These are phyloP conservation scores for Lacerta viridis DNA, from an alignment of 2,797 vertebrate genomes.

Conservation along the genomic window DNA sequence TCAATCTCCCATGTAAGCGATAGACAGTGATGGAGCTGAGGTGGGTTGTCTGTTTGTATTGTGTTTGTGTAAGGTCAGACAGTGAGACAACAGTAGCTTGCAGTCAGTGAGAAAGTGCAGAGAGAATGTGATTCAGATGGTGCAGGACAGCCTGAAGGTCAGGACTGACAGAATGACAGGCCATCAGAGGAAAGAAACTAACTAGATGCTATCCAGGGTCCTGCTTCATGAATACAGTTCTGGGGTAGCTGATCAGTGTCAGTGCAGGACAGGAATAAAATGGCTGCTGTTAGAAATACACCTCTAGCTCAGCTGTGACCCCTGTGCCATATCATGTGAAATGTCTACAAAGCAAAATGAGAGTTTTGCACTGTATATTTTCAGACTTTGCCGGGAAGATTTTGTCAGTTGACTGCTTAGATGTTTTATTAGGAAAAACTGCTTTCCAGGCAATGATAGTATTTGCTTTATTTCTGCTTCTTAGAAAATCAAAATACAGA, in stretches of 20 bases:
- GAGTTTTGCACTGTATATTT: slow-evolving; percentile 8
- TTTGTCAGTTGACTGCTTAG: background rate
- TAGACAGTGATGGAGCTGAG: slow-evolving; percentile 81
- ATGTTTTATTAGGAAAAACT: background rate
- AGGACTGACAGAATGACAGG: slow-evolving; percentile 90
- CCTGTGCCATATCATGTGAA: slow-evolving; percentile 57
- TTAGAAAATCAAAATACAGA: background rate
- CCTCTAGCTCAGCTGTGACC: slow-evolving; percentile 54
- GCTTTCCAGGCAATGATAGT: background rate
- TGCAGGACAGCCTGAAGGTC: slow-evolving; percentile 83
- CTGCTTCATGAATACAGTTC: slow-evolving; percentile 57
- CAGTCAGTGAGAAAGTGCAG: slow-evolving; percentile 78
- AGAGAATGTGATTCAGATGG: slow-evolving; percentile 73
- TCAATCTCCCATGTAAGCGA: slow-evolving; percentile 76
- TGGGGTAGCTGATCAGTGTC: slow-evolving; percentile 45
- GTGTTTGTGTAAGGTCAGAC: slow-evolving; percentile 84
- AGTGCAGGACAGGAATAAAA: slow-evolving; percentile 50
- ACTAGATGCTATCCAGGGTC: slow-evolving; percentile 76
- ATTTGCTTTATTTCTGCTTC: background rate
- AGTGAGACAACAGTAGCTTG: slow-evolving; percentile 82
- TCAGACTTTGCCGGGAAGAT: background rate
- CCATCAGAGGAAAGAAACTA: slow-evolving; percentile 79
- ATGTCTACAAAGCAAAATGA: slow-evolving; percentile 56
- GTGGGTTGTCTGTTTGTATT: slow-evolving; percentile 84
- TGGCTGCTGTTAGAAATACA: slow-evolving; percentile 57